Evolutionary conservation across 2,113 vertebrate species (phyloP).

Genomic region (Actinemys pallida): DNA sequence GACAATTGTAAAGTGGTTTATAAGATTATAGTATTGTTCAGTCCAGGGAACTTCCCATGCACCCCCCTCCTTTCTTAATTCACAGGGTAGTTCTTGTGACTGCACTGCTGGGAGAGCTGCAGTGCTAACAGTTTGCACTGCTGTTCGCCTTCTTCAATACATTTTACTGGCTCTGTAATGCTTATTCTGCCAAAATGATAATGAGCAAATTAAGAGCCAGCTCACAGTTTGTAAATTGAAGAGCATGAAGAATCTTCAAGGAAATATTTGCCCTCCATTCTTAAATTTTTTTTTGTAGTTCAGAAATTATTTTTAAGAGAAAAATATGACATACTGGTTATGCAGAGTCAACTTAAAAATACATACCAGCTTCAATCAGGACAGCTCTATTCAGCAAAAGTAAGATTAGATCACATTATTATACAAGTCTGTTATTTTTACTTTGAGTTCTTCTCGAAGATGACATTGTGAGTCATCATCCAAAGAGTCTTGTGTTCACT

Average conservation of each 20-base stretch:
- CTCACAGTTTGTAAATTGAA: neutral
- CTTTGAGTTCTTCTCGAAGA: neutral
- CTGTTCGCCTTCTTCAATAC: neutral
- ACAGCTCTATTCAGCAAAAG: fast-evolving
- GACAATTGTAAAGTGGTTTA: neutral
- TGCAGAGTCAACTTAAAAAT: fast-evolving
- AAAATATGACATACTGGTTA: neutral
- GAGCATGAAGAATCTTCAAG: neutral
- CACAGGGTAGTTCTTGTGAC: fast-evolving
- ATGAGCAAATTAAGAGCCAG: neutral
- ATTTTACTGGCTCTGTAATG: neutral
- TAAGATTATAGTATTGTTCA: neutral
- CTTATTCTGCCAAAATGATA: neutral
- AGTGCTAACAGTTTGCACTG: neutral
- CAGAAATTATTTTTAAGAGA: neutral
- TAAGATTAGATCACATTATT: neutral
- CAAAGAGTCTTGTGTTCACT: neutral
- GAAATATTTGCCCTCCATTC: neutral
- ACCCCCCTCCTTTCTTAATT: fast-evolving
- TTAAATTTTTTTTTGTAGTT: neutral
- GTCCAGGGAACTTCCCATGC: fast-evolving
- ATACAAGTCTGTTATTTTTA: neutral
- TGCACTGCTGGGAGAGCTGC: fast-evolving
- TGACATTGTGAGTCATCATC: neutral
- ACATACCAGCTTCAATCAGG: neutral